Conservation (phyloP, 2,888 invertebrate genomes). For the Scaptomyza flava region DNA sequence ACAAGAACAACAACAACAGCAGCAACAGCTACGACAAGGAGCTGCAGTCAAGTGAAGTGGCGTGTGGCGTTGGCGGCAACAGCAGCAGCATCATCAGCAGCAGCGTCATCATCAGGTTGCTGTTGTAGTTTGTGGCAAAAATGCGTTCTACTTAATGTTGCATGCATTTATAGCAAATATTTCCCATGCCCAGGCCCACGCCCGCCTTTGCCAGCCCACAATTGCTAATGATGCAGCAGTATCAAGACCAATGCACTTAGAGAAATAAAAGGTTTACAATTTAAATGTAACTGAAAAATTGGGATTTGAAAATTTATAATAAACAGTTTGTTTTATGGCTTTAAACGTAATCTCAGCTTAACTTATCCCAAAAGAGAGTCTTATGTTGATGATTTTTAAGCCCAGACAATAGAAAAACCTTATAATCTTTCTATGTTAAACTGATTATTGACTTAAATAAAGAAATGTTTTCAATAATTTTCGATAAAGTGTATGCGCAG, state of each 20-base stretch:
- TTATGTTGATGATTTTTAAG: too few relatives aligned
- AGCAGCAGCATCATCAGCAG: conserved; percentile 11
- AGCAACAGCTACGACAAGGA: conserved; percentile 42
- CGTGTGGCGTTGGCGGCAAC: conserved; percentile 67
- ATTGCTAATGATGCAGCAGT: conserved; percentile 70
- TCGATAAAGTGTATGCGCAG: too few relatives aligned
- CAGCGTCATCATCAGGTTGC: conserved; percentile 39
- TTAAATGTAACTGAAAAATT: not conserved
- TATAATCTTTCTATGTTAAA: too few relatives aligned
- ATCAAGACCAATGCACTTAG: not conserved
- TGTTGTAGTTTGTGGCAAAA: conserved; percentile 53
- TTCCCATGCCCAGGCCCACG: conserved; percentile 65
- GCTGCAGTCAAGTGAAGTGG: conserved; percentile 74
- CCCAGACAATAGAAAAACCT: too few relatives aligned
- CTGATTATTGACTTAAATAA: too few relatives aligned
- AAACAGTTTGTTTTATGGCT: not conserved
- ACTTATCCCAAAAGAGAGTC: too few relatives aligned
- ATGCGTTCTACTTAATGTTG: conserved; percentile 78
- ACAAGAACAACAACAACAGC: conserved; percentile 39
- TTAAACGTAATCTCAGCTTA: not conserved
- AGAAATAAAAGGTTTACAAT: not conserved
- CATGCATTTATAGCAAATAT: conserved; percentile 79
- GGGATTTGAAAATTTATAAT: too few relatives aligned
- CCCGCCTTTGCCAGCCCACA: conserved; percentile 63
- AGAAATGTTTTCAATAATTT: too few relatives aligned